Conservation (phyloP, 2,797 vertebrate genomes). For the Varecia variegata region DNA sequence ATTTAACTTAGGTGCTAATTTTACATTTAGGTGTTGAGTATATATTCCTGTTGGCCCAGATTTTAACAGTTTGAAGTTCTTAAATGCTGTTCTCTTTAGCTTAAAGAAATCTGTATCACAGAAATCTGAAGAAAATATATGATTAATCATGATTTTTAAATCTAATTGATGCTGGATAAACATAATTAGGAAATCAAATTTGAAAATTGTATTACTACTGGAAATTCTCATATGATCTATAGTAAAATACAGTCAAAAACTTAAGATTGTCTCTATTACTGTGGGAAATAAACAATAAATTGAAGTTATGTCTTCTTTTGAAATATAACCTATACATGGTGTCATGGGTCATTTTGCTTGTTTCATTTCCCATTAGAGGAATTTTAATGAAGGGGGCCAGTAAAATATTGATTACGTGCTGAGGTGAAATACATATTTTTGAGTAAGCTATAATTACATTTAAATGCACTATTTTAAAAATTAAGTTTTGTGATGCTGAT, state of each 20-base stretch:
- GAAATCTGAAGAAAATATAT: neutral
- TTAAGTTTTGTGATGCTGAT: neutral
- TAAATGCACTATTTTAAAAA: neutral
- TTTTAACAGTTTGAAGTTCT: neutral
- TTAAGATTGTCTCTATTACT: neutral
- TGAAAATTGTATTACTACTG: slow-evolving; percentile 1
- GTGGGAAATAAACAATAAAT: neutral
- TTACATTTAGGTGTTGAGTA: neutral
- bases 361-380: slow-evolving; percentile 10
- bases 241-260: neutral
- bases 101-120: neutral
- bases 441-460: slow-evolving; percentile 43
- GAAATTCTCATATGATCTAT: neutral
- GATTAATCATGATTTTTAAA: slow-evolving; percentile 6
- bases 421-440: neutral
- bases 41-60: neutral
- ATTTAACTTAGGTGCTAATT: neutral
- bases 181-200: slow-evolving; percentile 18
- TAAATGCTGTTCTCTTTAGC: neutral
- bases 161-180: neutral
- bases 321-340: neutral
- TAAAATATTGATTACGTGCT: slow-evolving; percentile 29
- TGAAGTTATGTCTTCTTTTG: neutral
- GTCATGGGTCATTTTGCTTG: neutral
- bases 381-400: slow-evolving; percentile 16